phyloP scores from a whole-genome alignment of 2,888 invertebrate species.

The Chymomyza procnemis region DNA sequence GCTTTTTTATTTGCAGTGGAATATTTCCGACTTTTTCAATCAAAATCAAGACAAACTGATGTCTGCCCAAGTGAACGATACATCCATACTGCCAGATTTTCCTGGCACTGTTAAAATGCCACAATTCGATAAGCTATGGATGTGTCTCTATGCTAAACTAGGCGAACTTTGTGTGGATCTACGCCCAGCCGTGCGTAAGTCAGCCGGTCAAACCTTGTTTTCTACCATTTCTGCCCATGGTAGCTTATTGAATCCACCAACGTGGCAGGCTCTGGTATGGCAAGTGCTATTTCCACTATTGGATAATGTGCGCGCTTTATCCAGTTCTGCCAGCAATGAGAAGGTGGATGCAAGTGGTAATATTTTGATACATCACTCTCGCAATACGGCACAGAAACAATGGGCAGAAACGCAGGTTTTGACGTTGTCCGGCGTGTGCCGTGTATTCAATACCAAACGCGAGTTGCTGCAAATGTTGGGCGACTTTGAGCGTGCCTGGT shows the following conservation, averaged over 20 bases:
- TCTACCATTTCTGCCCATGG: conserved; percentile 98
- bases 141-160: conserved; percentile 93
- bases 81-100: conserved; percentile 89
- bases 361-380: conserved; percentile 97
- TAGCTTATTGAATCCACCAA: conserved; percentile 88
- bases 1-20: conserved; percentile 95
- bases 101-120: conserved; percentile 91
- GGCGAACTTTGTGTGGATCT: conserved; percentile 95
- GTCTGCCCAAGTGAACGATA: conserved; percentile 85
- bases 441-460: conserved; percentile 95
- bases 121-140: conserved; percentile 95
- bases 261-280: conserved; percentile 97
- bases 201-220: conserved; percentile 97
- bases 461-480: conserved; percentile 89
- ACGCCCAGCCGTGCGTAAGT: conserved; percentile 96
- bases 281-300: conserved; percentile 96
- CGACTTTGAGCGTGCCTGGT: conserved; percentile 96
- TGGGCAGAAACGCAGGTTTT: conserved; percentile 99
- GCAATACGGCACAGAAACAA: conserved; percentile 99
- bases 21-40: conserved; percentile 97
- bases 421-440: conserved; percentile 93
- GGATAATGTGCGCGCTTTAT: conserved; percentile 89
- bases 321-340: conserved; percentile 83
- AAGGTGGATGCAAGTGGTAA: conserved; percentile 93
- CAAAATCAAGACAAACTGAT: conserved; percentile 94